Evolutionary conservation across 2,113 vertebrate species (phyloP).

Genomic region (Chascanopsetta lugubris): DNA sequence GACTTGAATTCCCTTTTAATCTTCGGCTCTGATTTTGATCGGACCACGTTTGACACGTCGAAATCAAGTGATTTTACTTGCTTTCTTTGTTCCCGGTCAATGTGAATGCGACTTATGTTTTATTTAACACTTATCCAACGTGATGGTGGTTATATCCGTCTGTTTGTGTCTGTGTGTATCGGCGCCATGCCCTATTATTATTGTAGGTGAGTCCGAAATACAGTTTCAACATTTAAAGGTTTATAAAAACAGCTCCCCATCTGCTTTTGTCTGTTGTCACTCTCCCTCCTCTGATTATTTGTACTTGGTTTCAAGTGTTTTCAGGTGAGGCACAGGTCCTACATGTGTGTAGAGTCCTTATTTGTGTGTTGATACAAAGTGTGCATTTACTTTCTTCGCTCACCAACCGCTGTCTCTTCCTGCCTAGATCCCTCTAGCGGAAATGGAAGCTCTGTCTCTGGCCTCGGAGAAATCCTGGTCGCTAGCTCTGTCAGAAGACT

Average conservation of each 20-base stretch:
- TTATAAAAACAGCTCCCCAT: background rate
- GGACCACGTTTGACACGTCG: too few species aligned
- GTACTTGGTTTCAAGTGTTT: conserved; percentile 6
- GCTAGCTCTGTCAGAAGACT: conserved; percentile 97
- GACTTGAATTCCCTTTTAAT: too few species aligned
- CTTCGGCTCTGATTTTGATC: too few species aligned
- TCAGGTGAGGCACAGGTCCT: conserved; percentile 32
- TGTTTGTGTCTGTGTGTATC: background rate
- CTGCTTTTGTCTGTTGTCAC: background rate
- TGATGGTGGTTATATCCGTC: too few species aligned
- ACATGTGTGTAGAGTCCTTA: conserved; percentile 32
- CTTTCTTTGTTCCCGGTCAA: too few species aligned
- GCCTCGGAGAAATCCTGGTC: conserved; percentile 99
- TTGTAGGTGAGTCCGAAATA: background rate
- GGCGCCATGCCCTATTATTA: background rate
- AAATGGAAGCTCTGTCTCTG: conserved; percentile 99
- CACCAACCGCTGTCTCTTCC: conserved; percentile 91
- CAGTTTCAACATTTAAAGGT: background rate
- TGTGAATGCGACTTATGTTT: too few species aligned
- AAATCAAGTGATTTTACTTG: too few species aligned
- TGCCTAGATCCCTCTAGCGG: conserved; percentile 99
- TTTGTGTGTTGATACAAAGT: conserved; percentile 16
- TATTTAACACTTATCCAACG: too few species aligned
- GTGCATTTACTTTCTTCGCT: conserved; percentile 67
- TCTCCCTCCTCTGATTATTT: background rate